Evolutionary conservation across 2,888 invertebrate species (phyloP).

Genomic region (Limnephilus lunatus): DNA sequence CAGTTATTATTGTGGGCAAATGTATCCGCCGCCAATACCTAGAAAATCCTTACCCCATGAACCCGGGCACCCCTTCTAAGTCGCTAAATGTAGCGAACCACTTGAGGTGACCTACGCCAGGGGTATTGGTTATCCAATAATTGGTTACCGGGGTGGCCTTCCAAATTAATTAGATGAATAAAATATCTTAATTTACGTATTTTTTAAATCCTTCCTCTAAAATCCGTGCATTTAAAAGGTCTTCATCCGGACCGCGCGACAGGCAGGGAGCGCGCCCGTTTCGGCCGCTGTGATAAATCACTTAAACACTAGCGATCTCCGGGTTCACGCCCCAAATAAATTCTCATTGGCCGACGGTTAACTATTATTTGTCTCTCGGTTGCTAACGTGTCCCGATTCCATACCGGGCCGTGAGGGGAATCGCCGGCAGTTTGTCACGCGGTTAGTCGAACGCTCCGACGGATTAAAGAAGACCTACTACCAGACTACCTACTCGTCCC

Average conservation of each 20-base stretch:
- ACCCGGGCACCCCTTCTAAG: no score
- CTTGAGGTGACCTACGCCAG: no score
- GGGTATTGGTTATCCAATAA: no score
- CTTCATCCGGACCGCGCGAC: neutral
- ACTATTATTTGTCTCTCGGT: conserved; percentile 53
- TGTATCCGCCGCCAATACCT: no score
- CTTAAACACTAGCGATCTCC: conserved; percentile 50
- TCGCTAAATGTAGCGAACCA: no score
- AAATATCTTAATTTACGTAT: no score
- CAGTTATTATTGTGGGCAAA: no score
- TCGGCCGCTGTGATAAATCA: conserved; percentile 55
- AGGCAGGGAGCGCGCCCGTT: neutral
- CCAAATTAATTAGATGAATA: no score
- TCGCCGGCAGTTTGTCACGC: conserved; percentile 24
- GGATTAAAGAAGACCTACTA: conserved; percentile 24
- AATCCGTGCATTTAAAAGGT: neutral
- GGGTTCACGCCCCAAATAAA: conserved; percentile 45
- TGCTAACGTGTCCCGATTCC: conserved; percentile 18
- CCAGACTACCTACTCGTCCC: neutral
- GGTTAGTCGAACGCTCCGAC: conserved; percentile 28
- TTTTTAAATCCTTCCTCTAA: neutral
- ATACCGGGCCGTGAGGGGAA: neutral
- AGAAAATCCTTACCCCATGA: no score
- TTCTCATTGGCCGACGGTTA: conserved; percentile 51
- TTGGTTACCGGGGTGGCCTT: no score